Evolutionary conservation across 92 coral and sea anemone genomes (phyloP).

Genomic region (Heliopora coerulea): DNA sequence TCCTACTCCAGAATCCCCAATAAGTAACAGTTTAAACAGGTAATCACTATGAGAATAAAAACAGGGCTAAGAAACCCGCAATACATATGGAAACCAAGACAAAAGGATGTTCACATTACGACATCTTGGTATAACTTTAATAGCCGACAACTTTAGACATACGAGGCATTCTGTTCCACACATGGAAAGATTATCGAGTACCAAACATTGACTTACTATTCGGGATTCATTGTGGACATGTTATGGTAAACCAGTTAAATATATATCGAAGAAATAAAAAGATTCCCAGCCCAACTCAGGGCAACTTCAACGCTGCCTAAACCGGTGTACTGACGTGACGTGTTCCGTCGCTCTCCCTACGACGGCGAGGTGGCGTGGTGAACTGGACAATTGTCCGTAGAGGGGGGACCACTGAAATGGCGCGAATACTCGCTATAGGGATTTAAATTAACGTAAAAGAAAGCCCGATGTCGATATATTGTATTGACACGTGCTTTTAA

Average conservation of each 20-base stretch:
- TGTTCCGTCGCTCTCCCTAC: not conserved
- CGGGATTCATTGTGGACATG: constrained; percentile 99
- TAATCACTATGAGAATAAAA: constrained; percentile 83
- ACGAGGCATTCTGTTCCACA: too few species aligned
- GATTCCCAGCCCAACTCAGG: constrained; percentile 71
- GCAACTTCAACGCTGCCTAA: constrained; percentile 40
- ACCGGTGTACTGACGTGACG: constrained; percentile 46
- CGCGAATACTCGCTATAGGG: too few species aligned
- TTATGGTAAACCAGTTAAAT: constrained; percentile 79
- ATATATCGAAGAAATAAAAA: constrained; percentile 63
- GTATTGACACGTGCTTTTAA: too few species aligned
- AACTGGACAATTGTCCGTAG: constrained; percentile 77
- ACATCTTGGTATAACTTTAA: constrained; percentile 1
- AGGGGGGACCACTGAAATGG: constrained; percentile 91
- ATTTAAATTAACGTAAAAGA: too few species aligned
- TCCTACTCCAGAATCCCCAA: constrained; percentile 99
- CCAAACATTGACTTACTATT: constrained; percentile 92
- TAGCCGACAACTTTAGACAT: not conserved
- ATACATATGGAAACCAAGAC: not conserved
- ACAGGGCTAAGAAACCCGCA: constrained; percentile 33
- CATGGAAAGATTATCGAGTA: too few species aligned
- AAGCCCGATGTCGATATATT: too few species aligned
- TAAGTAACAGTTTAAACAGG: constrained; percentile 97
- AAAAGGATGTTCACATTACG: constrained; percentile 36
- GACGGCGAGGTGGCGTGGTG: constrained; percentile 85